Percentiles rank a stretch among this genome's conserved stretches.
Conservation (phyloP, 2,888 invertebrate genomes). For the Chrysolina haemoptera region DNA sequence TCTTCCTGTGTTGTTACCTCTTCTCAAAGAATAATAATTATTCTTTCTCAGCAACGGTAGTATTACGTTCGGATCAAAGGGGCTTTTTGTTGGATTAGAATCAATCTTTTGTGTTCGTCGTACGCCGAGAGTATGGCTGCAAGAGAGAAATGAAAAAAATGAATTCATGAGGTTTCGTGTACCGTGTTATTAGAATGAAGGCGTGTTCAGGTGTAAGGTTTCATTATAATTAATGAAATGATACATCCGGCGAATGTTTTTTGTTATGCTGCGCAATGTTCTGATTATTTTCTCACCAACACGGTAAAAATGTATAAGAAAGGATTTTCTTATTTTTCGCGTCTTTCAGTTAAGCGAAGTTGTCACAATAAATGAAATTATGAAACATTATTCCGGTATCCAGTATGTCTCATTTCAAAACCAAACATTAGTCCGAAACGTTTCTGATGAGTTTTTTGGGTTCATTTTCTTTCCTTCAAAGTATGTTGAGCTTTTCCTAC, state of each 20-base stretch:
- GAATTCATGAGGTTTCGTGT: background rate
- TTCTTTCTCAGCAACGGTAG: slow-evolving; percentile 32
- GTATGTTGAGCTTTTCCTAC: too few species aligned
- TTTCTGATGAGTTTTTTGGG: too few species aligned
- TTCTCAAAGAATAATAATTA: slow-evolving; percentile 43
- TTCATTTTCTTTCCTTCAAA: too few species aligned
- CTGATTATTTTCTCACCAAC: too few species aligned
- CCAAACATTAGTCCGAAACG: too few species aligned
- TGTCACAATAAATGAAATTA: too few species aligned
- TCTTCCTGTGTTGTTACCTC: slow-evolving; percentile 27
- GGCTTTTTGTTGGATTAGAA: slow-evolving; percentile 37
- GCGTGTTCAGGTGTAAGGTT: background rate
- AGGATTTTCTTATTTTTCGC: too few species aligned
- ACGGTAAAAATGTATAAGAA: too few species aligned
- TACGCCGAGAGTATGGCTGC: slow-evolving; percentile 24
- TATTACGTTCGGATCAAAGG: slow-evolving; percentile 43
- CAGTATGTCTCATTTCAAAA: too few species aligned
- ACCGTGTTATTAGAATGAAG: background rate
- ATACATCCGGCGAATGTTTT: background rate
- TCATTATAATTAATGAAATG: background rate
- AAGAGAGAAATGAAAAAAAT: slow-evolving; percentile 30
- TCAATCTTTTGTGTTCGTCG: slow-evolving; percentile 41
- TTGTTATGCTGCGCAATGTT: too few species aligned
- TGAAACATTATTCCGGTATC: too few species aligned
- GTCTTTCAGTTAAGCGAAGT: too few species aligned